Evolutionary conservation across 2,113 vertebrate species (phyloP), one percentile per base, ranked within the genome.

Genomic region (Mastomys coucha): DNA sequence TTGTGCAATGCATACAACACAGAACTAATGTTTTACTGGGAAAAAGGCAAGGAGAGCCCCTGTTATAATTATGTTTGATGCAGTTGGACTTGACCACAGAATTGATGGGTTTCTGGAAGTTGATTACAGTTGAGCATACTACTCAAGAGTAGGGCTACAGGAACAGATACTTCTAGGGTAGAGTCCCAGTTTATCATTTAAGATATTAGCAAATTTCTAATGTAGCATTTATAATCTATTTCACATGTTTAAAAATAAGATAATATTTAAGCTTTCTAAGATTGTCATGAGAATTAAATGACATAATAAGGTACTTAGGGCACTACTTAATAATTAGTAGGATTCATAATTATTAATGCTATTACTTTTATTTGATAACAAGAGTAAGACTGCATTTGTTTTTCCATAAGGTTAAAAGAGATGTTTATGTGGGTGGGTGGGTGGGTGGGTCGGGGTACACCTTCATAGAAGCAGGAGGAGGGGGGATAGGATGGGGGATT

Each of bases 321-420:
- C 24, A 81, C 39, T 90, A 22, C 36, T 70, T 81, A 77, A 60
- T 42, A 49, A 63, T 24, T 26, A 53, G 49, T 45, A 96, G 56
- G 1, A 49, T 13, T 72, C 36, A 72, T n/a, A 12, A 73, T 36
- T 84, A 58, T 13, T 78, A 77, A 67, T 91, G 20, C 42, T 49
- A 60, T 42, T 72, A 72, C 28, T 77, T 19, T 85, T 96, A 96
- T 63, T 93, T 89, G 42, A n/a, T 42, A 76, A 91, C 4, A 39
- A 49, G 42, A 77, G 14, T 82, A 85, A 42, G 89, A 94, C 65
- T 89, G 76, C 51, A 88, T 95, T 16, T 80, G 22, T 9, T 94
- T 95, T 92, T 86, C 24, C 53, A 77, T 94, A 77, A 70, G 76
- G 56, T 91, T 91, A 70, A 39, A 81, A 72, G 65, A 77, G n/a